Base-by-base conservation (phyloP, 2,113 vertebrate species). In the Sinocyclocheilus anophthalmus region DNA sequence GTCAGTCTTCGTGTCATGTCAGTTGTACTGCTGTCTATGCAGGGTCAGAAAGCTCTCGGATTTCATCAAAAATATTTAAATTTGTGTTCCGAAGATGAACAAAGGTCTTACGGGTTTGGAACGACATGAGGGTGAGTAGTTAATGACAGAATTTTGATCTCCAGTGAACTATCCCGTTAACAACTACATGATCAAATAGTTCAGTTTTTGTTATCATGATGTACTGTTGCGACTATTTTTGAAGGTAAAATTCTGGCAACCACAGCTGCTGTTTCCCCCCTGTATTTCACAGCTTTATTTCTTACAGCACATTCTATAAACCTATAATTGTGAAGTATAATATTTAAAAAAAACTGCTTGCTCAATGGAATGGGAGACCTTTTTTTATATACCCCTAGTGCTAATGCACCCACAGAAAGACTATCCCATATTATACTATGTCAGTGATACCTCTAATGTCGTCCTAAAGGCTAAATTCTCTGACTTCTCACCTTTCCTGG, bases 401-500 rank as follows among this genome's bases (percentile, higher is more conserved):
- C 76, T 77, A 55, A 55, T 55, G 50, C 26, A 55, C 7, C 76
- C 76, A 55, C 76, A 77, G 76, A 30, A 77, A 77, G 8, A 55
- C 16, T 55, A 77, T 77, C 50, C 22, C n/a, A 30, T 6, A 14
- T n/a, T 14, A 3, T 76, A 8, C 42, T 7, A 33, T 20, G 37
- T 82, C 10, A 53, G 50, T 18, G 76, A 16, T 81, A 37, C 69
- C 37, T 22, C 57, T 84, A 87, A 45, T 82, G 85, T 88, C 77
- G 20, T 82, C 76, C 83, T 11, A 24, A 84, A 13, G 33, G n/a
- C 10, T 20, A 42, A 81, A 65, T 55, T 85, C 65, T 88, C 75
- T 26, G 33, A 20, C 72, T 67, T 88, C 97, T 99, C 96, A 98
- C 97, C 97, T 99, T 95, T 96, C 92, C 94, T 95, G 16, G 97